phyloP scores from a whole-genome alignment of 2,888 invertebrate genomes.

The Pterostichus madidus region DNA sequence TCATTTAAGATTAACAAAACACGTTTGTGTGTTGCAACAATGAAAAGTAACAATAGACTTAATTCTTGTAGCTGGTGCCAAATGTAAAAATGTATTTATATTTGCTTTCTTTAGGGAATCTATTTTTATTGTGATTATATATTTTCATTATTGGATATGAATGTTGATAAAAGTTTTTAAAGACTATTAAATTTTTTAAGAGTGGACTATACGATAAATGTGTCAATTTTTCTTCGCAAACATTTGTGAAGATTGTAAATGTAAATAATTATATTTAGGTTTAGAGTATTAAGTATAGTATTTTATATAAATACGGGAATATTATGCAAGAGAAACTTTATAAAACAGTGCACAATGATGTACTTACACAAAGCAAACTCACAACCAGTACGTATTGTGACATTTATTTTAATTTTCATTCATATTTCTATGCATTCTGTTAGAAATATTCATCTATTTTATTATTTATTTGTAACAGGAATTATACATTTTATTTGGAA shows the following conservation, averaged over 20 bases:
- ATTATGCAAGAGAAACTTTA: slow-evolving; percentile 54
- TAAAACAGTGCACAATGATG: slow-evolving; percentile 62
- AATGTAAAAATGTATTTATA: slow-evolving; percentile 55
- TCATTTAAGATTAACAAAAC: slow-evolving; percentile 16
- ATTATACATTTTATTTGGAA: slow-evolving; percentile 27
- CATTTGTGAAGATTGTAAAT: slow-evolving; percentile 46
- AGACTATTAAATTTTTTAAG: slow-evolving; percentile 60
- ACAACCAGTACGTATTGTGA: slow-evolving; percentile 43
- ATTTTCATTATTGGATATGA: slow-evolving; percentile 51
- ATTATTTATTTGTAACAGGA: slow-evolving; percentile 37
- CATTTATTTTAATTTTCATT: slow-evolving; percentile 34
- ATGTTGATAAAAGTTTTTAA: slow-evolving; percentile 58
- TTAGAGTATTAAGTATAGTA: slow-evolving; percentile 64
- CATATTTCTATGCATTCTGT: slow-evolving; percentile 16
- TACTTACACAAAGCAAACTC: slow-evolving; percentile 55
- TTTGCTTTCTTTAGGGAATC: slow-evolving; percentile 47
- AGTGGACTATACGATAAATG: slow-evolving; percentile 66
- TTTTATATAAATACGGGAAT: slow-evolving; percentile 58
- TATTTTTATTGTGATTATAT: slow-evolving; percentile 50
- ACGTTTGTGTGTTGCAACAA: slow-evolving; percentile 31
- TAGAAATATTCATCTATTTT: slow-evolving; percentile 23
- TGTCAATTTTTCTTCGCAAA: slow-evolving; percentile 63
- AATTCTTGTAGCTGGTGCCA: slow-evolving; percentile 61
- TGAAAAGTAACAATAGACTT: slow-evolving; percentile 38
- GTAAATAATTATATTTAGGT: slow-evolving; percentile 62